A percentile compares a stretch with the other conserved stretches of the same genome.
Conservation (phyloP, 2,113 vertebrate species). For the Cettia cetti region DNA sequence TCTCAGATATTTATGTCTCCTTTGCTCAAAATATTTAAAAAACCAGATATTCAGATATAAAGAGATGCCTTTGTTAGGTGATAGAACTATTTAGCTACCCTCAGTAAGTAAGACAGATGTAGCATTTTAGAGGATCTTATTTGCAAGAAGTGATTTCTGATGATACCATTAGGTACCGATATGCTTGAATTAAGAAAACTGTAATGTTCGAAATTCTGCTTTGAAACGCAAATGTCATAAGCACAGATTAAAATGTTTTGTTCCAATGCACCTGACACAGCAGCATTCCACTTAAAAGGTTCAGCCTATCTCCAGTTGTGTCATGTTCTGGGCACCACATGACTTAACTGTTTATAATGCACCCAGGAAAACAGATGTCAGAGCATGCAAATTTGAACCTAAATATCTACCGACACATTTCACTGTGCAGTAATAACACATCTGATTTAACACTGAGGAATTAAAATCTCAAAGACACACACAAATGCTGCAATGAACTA, state of each 20-base stretch:
- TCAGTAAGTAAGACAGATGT: background rate
- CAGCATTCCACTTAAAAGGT: background rate
- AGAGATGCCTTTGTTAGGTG: background rate
- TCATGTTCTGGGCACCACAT: background rate
- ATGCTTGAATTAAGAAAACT: background rate
- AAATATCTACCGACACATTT: background rate
- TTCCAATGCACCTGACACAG: background rate
- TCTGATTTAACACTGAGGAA: background rate
- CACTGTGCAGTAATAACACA: background rate
- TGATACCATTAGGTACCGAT: constrained; percentile 8
- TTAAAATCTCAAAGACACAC: background rate
- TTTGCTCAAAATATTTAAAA: constrained; percentile 29
- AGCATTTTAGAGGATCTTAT: background rate
- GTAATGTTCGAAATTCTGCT: background rate
- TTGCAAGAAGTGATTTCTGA: constrained; percentile 18
- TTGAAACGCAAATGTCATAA: background rate
- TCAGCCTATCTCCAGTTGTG: background rate
- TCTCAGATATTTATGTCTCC: background rate
- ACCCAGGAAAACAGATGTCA: constrained; percentile 49
- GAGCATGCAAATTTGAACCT: constrained; percentile 3
- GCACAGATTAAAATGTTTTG: constrained; percentile 25
- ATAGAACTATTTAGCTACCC: background rate
- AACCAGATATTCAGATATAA: background rate
- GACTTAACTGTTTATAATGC: background rate
- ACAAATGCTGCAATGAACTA: background rate